Base-by-base conservation (phyloP, 2,888 invertebrate genomes). In the Arenicola marina region DNA sequence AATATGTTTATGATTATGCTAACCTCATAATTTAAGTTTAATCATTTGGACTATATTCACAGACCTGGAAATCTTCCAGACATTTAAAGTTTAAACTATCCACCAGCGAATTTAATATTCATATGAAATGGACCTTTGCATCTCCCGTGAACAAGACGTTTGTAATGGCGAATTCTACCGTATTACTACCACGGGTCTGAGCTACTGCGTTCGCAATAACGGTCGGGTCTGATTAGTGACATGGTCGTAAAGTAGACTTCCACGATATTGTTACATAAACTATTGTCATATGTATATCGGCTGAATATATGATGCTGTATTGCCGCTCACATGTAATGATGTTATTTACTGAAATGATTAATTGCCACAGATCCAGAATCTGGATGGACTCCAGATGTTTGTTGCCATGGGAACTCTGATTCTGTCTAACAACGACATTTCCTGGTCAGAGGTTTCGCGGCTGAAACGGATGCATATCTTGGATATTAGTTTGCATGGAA, bases 401-500 rank as follows among this genome's bases (percentile, higher is more conserved):
- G 71, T 82, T 38, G 78, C 80, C 3, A 58, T 82, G 4, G 82
- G 82, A 26, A 74, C 77, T 1, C 65, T 82, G 11, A 73, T 76
- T 32, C 69, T 82, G 32, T 75, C 78, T 18, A 77, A 78, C 70
- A 82, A 82, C 71, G 74, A 79, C 56, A 60, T 82, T 38, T 68
- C 68, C 11, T 82, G 82, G 82, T 63, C 70, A 28, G 79, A 80
- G 60, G 70, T 82, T 24, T 75, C 72, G 33, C 77, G 78, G 63
- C 72, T 82, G 15, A 69, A 78, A 26, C 78, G 81, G 63, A 71
- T 80, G 48, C 78, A 79, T 62, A 73, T 82, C 38, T 70, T 82
- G 4, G 75, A 79, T 60, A 75, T 82, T 45, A 76, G 76, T 72
- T 75, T 82, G 55, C 78, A 79, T 76, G 81, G 80, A 38, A 82